Conservation (phyloP, 1,140 invertebrate genomes). For the Drosophila pseudoobscura region DNA sequence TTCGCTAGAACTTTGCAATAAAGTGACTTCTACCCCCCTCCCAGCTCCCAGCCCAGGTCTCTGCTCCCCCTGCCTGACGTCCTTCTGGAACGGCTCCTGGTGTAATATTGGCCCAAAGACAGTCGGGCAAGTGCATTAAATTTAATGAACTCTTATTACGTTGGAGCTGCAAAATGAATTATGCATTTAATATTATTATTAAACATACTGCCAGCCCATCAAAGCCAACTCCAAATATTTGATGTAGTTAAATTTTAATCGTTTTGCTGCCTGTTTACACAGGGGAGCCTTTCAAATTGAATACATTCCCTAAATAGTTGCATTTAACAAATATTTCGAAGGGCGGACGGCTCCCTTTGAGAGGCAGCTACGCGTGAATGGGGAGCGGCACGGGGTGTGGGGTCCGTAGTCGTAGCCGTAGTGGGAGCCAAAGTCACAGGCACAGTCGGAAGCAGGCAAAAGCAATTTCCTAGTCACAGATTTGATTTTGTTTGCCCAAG, state of each 20-base stretch:
- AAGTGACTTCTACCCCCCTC: constrained; percentile 19
- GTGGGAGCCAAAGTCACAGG: too few relatives aligned
- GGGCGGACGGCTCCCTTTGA: constrained; percentile 6
- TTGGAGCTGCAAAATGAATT: constrained; percentile 53
- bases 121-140: constrained; percentile 51
- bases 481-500: constrained; percentile 66
- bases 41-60: not conserved
- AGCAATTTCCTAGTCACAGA: constrained; percentile 68
- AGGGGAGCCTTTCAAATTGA: constrained; percentile 43
- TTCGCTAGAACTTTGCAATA: constrained; percentile 66
- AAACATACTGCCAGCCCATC: constrained; percentile 33
- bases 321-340: constrained; percentile 48
- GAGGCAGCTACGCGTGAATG: not conserved
- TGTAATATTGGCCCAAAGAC: constrained; percentile 35
- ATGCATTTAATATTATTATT: constrained; percentile 61
- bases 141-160: constrained; percentile 62
- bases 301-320: constrained; percentile 51
- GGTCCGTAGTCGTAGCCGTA: not conserved
- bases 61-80: not conserved
- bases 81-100: constrained; percentile 8
- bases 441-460: constrained; percentile 49
- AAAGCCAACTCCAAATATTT: constrained; percentile 53
- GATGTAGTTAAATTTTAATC: constrained; percentile 46
- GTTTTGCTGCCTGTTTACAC: constrained; percentile 19
- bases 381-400: not conserved